phyloP scores from a whole-genome alignment of 2,113 vertebrate species.

The Menidia beryllina region DNA sequence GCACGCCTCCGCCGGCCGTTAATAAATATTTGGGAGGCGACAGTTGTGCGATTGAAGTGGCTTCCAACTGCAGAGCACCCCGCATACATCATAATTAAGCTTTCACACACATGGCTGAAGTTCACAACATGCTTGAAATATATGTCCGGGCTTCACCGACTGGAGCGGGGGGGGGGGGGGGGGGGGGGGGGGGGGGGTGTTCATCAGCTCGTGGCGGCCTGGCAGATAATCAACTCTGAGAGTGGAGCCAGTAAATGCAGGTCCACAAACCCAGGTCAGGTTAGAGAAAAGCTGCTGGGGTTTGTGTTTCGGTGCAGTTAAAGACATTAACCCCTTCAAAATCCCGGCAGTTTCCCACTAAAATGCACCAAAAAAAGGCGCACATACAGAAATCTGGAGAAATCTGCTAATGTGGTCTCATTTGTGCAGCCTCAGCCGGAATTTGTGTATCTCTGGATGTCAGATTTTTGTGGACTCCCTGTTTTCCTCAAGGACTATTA shows the following conservation, averaged over 20 bases:
- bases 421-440: too few relatives aligned
- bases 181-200: too few relatives aligned
- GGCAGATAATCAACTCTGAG: conserved; percentile 48
- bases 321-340: too few relatives aligned
- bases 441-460: too few relatives aligned
- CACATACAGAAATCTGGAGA: too few relatives aligned
- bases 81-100: conserved; percentile 31
- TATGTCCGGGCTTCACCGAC: conserved; percentile 20
- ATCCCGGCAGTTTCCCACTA: too few relatives aligned
- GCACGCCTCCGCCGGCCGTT: not conserved
- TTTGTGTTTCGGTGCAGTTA: not conserved
- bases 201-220: conserved; percentile 1
- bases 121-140: conserved; percentile 24
- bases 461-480: too few relatives aligned
- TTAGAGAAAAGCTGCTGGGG: not conserved
- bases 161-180: not conserved
- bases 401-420: too few relatives aligned
- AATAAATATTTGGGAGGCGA: conserved; percentile 11
- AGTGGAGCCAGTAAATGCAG: conserved; percentile 12
- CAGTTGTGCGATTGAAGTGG: conserved; percentile 16
- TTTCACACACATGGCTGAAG: conserved; percentile 27
- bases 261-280: not conserved
- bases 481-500: too few relatives aligned
- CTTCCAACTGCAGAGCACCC: not conserved
- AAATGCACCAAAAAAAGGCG: too few relatives aligned